These are phyloP conservation scores for Idaea dimidiata DNA, from an alignment of 2,888 invertebrate genomes.

Conservation along the genomic window DNA sequence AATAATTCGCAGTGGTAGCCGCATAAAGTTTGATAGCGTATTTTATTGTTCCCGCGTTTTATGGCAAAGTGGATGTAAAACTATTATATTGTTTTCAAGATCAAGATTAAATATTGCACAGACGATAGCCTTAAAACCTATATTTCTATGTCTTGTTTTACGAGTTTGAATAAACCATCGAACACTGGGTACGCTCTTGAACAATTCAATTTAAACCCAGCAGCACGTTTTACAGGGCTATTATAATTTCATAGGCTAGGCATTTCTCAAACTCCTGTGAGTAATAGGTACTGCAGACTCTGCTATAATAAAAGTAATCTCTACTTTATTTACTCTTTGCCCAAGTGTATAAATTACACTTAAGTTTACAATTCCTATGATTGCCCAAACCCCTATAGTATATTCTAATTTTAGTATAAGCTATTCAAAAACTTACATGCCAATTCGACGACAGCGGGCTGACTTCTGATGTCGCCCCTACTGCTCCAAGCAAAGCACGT, in stretches of 20 bases:
- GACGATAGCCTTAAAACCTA: constrained; percentile 16
- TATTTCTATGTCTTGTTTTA: constrained; percentile 12
- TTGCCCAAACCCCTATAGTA: not conserved
- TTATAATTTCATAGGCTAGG: not conserved
- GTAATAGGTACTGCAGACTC: not conserved
- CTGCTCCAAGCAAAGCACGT: constrained; percentile 97
- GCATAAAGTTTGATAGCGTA: constrained; percentile 24
- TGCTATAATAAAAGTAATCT: not conserved
- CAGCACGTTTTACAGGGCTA: not conserved
- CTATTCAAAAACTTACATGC: constrained; percentile 90
- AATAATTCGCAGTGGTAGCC: constrained; percentile 16
- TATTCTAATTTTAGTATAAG: constrained; percentile 4
- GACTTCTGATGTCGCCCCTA: constrained; percentile 92
- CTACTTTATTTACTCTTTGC: not conserved
- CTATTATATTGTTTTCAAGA: constrained; percentile 12
- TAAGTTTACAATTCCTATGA: not conserved
- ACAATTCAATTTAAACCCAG: not conserved
- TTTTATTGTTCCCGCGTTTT: constrained; percentile 22
- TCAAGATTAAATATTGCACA: constrained; percentile 3
- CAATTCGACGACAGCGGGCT: constrained; percentile 92
- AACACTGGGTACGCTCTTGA: not conserved
- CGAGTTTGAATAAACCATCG: not conserved
- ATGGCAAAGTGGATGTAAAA: constrained; percentile 8
- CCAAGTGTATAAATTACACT: not conserved
- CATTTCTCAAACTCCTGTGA: not conserved